A percentile compares a stretch with the other conserved stretches of the same genome.
Conservation (phyloP, 2,888 invertebrate species). For the Campopleginae sp. region DNA sequence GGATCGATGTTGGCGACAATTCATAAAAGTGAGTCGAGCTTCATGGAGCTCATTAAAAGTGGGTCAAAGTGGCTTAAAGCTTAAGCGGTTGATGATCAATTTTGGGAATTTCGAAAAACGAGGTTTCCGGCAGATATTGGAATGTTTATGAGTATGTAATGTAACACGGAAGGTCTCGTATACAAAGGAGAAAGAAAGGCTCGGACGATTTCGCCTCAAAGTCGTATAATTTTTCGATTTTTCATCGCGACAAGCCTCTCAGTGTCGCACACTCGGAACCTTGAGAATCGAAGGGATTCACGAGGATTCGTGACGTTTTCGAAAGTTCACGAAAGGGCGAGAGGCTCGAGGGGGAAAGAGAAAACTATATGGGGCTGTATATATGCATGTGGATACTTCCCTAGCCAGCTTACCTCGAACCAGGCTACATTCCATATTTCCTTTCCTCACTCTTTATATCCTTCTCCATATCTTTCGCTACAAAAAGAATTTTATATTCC, state of each 20-base stretch:
- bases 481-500: conserved; percentile 1
- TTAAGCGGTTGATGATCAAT: background rate
- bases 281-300: conserved; percentile 58
- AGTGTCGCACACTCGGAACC: background rate
- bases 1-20: background rate
- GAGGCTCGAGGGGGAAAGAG: background rate
- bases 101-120: background rate
- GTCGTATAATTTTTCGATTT: conserved; percentile 71
- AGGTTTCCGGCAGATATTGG: background rate
- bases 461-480: conserved; percentile 22
- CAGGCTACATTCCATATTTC: conserved; percentile 16
- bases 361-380: background rate
- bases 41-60: background rate
- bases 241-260: conserved; percentile 50
- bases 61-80: background rate
- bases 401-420: conserved; percentile 18
- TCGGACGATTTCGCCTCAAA: conserved; percentile 13
- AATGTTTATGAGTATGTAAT: conserved; percentile 1
- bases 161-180: background rate
- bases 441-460: conserved; percentile 24
- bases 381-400: conserved; percentile 27
- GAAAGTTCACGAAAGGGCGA: conserved; percentile 9
- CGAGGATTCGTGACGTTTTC: conserved; percentile 55
- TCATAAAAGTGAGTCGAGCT: background rate
- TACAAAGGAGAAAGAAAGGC: conserved; percentile 9